Evolutionary conservation across 2,797 vertebrate species (phyloP).

Genomic region (Gephyroberyx darwinii): DNA sequence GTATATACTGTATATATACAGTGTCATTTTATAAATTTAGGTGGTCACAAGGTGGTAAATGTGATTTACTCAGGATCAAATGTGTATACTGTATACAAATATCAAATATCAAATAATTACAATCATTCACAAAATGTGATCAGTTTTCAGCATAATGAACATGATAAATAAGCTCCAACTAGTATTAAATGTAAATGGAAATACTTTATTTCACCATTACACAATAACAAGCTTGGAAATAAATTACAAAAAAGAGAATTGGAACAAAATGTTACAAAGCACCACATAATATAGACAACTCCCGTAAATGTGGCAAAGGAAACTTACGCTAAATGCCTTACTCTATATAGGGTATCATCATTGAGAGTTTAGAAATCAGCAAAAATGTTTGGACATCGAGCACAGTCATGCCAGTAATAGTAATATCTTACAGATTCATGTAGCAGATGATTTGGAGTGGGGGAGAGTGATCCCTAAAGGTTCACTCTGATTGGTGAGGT

Average conservation of each 20-base stretch:
- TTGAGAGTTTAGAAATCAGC: constrained; percentile 80
- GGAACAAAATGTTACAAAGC: constrained; percentile 86
- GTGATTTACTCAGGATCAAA: no score
- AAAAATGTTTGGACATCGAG: constrained; percentile 82
- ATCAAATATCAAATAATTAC: no score
- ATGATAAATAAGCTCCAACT: constrained; percentile 2
- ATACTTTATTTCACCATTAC: constrained; percentile 98
- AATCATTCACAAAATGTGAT: no score
- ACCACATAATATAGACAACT: constrained; percentile 88
- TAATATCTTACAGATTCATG: constrained; percentile 82
- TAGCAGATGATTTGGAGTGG: constrained; percentile 68
- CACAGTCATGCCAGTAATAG: constrained; percentile 86
- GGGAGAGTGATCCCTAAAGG: constrained; percentile 62
- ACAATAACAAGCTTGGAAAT: constrained; percentile 90
- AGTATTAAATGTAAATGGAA: constrained; percentile 85
- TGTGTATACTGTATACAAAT: no score
- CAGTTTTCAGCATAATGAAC: neutral
- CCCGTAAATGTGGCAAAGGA: constrained; percentile 80
- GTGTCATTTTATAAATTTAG: neutral
- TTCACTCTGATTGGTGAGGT: constrained; percentile 61
- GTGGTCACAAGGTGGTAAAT: no score
- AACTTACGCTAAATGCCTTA: constrained; percentile 77
- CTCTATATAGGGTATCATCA: constrained; percentile 76
- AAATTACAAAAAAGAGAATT: constrained; percentile 71
- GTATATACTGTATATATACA: no score